Conservation (phyloP, 2,888 invertebrate genomes). For the Ariolimax columbianus region DNA sequence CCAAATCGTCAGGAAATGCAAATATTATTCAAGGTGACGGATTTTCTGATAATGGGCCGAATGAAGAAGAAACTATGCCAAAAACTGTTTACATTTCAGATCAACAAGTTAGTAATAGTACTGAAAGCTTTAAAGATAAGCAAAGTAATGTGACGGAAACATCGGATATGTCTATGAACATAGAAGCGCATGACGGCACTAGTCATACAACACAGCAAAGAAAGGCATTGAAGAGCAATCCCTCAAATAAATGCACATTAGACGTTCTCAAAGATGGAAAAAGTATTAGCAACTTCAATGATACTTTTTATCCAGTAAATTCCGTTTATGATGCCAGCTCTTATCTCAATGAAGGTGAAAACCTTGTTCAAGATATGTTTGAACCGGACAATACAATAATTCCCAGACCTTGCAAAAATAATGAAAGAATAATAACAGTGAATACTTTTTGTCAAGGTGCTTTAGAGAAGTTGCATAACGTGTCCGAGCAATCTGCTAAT, state of each 20-base stretch:
- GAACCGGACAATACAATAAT: background rate
- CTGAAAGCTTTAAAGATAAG: background rate
- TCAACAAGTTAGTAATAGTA: too few species aligned
- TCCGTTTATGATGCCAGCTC: background rate
- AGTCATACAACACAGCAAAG: background rate
- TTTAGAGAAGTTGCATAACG: background rate
- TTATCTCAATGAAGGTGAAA: background rate
- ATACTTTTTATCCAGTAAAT: too few species aligned
- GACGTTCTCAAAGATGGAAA: background rate
- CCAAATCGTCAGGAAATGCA: background rate
- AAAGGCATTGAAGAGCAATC: background rate
- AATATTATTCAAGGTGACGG: background rate
- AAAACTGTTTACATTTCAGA: background rate
- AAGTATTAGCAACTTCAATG: too few species aligned
- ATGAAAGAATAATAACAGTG: background rate
- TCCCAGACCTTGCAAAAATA: background rate
- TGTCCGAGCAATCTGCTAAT: background rate
- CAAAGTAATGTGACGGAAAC: background rate
- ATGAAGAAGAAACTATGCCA: conserved; percentile 14
- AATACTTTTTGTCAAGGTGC: background rate
- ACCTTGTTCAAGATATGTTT: background rate
- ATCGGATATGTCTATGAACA: background rate
- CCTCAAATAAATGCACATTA: background rate
- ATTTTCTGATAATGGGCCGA: background rate
- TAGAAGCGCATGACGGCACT: background rate